These are phyloP conservation scores for Drosophila paramelanica DNA, from an alignment of 2,888 invertebrate species.

Conservation along the genomic window DNA sequence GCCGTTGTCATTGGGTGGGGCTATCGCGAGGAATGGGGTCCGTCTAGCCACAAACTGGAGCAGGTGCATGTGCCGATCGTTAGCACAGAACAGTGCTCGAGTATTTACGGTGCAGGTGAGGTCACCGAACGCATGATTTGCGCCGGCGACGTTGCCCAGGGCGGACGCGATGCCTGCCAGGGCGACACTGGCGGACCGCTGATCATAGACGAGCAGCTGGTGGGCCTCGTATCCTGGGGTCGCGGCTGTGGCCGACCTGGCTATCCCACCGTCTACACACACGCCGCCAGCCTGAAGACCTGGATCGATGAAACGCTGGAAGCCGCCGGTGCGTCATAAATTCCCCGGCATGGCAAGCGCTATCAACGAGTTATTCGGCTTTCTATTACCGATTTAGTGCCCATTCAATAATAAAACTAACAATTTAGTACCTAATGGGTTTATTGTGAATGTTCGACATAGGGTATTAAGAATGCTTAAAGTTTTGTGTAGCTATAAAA, in stretches of 20 bases:
- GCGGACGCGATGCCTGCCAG: conserved; percentile 85
- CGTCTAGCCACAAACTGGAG: conserved; percentile 83
- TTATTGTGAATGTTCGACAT: not conserved
- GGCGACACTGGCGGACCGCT: conserved; percentile 84
- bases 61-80: conserved; percentile 86
- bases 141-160: conserved; percentile 85
- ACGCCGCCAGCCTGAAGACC: conserved; percentile 73
- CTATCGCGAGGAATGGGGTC: conserved; percentile 73
- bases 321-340: conserved; percentile 45
- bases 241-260: conserved; percentile 85
- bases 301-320: conserved; percentile 79
- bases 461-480: not conserved
- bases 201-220: conserved; percentile 69
- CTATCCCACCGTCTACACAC: conserved; percentile 85
- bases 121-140: conserved; percentile 87
- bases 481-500: too few species aligned
- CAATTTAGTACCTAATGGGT: conserved; percentile 4
- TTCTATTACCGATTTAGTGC: conserved; percentile 22
- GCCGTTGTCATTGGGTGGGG: conserved; percentile 82
- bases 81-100: conserved; percentile 84
- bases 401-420: conserved; percentile 45
- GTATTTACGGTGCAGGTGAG: conserved; percentile 84
- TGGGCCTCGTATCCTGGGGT: conserved; percentile 86
- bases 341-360: conserved; percentile 2
- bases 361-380: conserved; percentile 37